These are phyloP conservation scores for Kuschelorhynchus macadamiae DNA, from an alignment of 2,888 invertebrate genomes.

Conservation along the genomic window DNA sequence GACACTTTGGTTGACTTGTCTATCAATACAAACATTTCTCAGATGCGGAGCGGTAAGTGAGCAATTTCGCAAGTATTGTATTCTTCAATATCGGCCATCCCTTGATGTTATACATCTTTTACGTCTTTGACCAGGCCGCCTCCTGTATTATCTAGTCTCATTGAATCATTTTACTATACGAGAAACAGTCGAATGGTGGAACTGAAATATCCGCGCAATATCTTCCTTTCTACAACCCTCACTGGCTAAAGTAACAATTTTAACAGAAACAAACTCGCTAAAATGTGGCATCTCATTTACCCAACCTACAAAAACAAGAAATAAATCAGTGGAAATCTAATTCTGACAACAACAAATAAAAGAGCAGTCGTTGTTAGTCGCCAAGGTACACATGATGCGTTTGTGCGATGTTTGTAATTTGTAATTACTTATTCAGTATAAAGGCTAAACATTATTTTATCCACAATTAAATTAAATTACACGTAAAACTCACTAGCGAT, in stretches of 20 bases:
- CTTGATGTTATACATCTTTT: constrained; percentile 5
- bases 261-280: constrained; percentile 14
- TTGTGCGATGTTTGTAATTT: no score
- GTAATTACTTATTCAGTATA: no score
- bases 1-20: constrained; percentile 8
- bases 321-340: not conserved
- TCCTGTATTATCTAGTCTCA: no score
- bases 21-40: constrained; percentile 4
- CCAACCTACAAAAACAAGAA: not conserved
- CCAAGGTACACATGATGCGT: no score
- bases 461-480: no score
- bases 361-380: no score
- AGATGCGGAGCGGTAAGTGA: not conserved
- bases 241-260: constrained; percentile 15
- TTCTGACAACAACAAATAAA: not conserved
- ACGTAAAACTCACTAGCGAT: no score
- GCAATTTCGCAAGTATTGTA: constrained; percentile 3
- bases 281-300: constrained; percentile 9
- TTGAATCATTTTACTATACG: not conserved
- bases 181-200: constrained; percentile 21
- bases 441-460: no score
- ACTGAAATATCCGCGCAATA: constrained; percentile 10
- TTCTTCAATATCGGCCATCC: not conserved
- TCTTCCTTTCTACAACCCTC: constrained; percentile 12
- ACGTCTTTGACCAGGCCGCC: constrained; percentile 1